phyloP scores from a whole-genome alignment of 2,888 invertebrate species.

The Drosophila greeni region DNA sequence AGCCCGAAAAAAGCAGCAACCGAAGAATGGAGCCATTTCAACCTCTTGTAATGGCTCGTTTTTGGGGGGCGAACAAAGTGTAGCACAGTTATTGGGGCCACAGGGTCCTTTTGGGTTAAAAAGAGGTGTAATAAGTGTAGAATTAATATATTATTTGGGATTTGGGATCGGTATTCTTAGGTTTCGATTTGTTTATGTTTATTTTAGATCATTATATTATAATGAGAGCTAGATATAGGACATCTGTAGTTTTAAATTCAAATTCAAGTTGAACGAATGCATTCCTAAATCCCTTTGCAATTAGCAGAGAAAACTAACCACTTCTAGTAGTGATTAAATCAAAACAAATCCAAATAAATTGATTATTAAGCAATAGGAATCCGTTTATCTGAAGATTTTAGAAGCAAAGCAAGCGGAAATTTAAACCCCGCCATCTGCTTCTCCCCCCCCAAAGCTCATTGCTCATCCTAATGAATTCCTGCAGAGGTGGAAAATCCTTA shows the following conservation, averaged over 20 bases:
- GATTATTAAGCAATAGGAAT: not conserved
- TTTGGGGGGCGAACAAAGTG: conserved; percentile 8
- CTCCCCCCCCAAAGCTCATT: not conserved
- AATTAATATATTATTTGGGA: not conserved
- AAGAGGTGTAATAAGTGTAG: not conserved
- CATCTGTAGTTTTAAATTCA: too few relatives aligned
- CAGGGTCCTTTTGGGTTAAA: not conserved
- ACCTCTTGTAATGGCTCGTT: conserved; percentile 13
- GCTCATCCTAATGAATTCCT: not conserved
- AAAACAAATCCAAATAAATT: too few relatives aligned
- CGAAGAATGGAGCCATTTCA: not conserved
- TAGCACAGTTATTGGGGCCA: not conserved
- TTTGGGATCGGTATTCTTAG: not conserved
- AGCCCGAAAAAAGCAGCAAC: not conserved
- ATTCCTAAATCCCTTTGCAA: too few relatives aligned
- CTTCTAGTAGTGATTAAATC: too few relatives aligned
- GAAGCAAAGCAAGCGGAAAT: not conserved
- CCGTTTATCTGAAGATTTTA: not conserved
- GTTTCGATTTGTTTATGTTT: not conserved
- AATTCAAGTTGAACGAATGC: too few relatives aligned
- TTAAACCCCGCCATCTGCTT: not conserved
- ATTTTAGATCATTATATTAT: too few relatives aligned
- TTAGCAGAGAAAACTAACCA: not conserved
- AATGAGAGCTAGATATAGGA: too few relatives aligned
- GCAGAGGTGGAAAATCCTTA: not conserved